phyloP scores from a whole-genome alignment of 23 tunicate species.

The Ciona savignyi region DNA sequence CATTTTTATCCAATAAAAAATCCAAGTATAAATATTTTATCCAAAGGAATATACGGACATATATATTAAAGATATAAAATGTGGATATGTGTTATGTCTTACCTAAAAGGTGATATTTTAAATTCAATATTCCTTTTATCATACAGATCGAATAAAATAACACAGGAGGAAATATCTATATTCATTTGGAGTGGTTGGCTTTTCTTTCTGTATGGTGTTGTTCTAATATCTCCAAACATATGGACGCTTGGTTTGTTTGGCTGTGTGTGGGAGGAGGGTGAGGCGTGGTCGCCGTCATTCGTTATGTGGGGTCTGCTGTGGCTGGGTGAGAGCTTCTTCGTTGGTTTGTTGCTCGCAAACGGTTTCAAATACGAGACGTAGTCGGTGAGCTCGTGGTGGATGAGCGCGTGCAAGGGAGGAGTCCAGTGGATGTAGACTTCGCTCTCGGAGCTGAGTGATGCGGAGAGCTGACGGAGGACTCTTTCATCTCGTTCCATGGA shows the following conservation, averaged over 20 bases:
- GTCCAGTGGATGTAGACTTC: constrained; percentile 57
- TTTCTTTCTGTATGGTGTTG: not conserved
- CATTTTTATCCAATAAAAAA: no score
- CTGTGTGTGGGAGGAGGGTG: not conserved
- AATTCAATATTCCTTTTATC: not conserved
- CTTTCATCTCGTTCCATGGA: not conserved
- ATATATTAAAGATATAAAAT: no score
- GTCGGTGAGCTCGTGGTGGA: constrained; percentile 60
- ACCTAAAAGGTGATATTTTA: no score
- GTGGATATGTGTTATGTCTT: no score
- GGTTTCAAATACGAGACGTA: constrained; percentile 25
- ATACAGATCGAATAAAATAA: not conserved
- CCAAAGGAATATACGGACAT: no score
- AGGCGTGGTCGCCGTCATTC: constrained; percentile 10
- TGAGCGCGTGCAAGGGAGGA: constrained; percentile 64
- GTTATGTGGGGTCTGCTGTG: not conserved
- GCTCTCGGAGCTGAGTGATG: constrained; percentile 16
- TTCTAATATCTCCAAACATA: not conserved
- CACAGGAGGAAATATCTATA: not conserved
- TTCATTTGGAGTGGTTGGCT: not conserved
- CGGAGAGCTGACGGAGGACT: constrained; percentile 24
- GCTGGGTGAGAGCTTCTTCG: not conserved
- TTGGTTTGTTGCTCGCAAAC: not conserved
- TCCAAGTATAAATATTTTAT: no score
- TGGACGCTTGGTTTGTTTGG: not conserved